Base-by-base conservation (phyloP, 2,888 invertebrate genomes). In the Apeira syringaria region DNA sequence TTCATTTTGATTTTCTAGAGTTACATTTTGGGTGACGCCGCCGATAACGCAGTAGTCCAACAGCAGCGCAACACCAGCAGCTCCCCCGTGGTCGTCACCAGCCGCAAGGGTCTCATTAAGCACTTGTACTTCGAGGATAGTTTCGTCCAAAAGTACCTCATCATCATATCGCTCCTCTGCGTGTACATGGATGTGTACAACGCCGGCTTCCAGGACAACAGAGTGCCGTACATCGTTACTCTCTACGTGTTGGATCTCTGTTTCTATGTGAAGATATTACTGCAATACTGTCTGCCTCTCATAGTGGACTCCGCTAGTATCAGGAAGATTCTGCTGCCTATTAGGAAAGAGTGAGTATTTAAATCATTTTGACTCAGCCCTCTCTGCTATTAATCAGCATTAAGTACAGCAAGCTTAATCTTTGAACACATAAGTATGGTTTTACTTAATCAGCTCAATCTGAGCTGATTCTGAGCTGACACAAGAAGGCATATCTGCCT, bases 111-210 rank as follows among this genome's bases (percentile, higher is more conserved):
- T 1, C 20, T 67, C 10, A 32, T 70, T 28, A 67, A 61, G 20
- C 49, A 64, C 24, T 52, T 77, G 8, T 68, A 64, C 46, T 55
- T 60, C 40, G 61, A 65, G n/a, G 70, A 71, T 31, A 61, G 57
- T 2, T 9, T 58, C 6, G 24, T 79, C 1, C 70, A 76, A 32
- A 47, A 69, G 10, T 84, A 76, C 41, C 44, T 83, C 9, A 75
- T 80, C 30, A 12, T 66, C 2, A 51, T 82, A 1, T 75, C 73
- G 2, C 27, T 81, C n/a, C 31, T 57, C 0, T 76, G 78, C 43
- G 57, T 85, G 2, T 78, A 72, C 37, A 45, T 58, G 0, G 83
- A 85, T 41, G 48, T 79, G 1, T 85, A 80, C 42, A 86, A 84
- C 28, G 80, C 78, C 0, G 82, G 83, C 0, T 85, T 76, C 41